Evolutionary conservation across 1,140 invertebrate species (phyloP), one percentile per base, ranked within the genome.

Genomic region (Mesaphorura yosii): DNA sequence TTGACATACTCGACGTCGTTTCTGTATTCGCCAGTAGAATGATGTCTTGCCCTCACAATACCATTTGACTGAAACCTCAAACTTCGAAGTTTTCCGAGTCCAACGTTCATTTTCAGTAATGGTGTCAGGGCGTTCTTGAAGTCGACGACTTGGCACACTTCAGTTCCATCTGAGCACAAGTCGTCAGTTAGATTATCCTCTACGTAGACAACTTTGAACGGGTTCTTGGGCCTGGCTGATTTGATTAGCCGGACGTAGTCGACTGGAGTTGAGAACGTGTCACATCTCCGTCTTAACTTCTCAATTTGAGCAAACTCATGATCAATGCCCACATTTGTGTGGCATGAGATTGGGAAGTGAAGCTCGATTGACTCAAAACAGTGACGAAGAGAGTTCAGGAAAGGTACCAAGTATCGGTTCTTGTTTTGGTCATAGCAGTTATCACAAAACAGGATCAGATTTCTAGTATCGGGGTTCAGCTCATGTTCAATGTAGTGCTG

Each of bases 221-320:
- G 38, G 2, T 15, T 20, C 1, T 12, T 20, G 4, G 27, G 12
- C 22, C 38, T 37, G 10, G 45, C 2, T n/a, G 23, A 20, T 15
- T 26, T 10, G 15, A 55, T 55, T 15, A 55, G 15, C n/a, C 22
- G 1, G 1, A 37, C 38, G 37, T 40, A 55, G 15, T 55, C 37
- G 4, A 40, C 48, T 5, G 47, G 53, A 31, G 34, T 31, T 1
- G 14, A 7, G 14, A 55, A 41, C 28, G 31, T 55, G 27, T 55
- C 53, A 6, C 44, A 1, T 49, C 25, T 48, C 4, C 15, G 6
- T n/a, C 49, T 55, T 34, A 19, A 40, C 26, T 49, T 55, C 27
- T 55, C 53, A 19, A 55, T 49, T 1, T 23, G 23, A 1, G 46
- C 53, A 29, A 54, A 55, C 14, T 55, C 53, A 1, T 29, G 7